Conservation (phyloP, 2,113 vertebrate species). For the Glaucidium brasilianum region DNA sequence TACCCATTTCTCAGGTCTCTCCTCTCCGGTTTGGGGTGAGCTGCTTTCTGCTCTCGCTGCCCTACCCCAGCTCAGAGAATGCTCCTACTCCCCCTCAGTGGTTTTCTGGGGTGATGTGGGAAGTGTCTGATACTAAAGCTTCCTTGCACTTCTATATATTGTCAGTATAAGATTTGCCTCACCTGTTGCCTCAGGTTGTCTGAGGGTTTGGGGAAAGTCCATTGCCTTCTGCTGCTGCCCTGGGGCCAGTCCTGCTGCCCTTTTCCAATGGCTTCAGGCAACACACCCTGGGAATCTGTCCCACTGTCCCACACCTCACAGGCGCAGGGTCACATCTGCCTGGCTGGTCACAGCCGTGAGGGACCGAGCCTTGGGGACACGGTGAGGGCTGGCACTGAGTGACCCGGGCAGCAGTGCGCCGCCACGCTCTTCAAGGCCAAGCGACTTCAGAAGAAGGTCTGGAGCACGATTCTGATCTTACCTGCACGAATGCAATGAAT, state of each 20-base stretch:
- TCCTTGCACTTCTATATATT: background rate
- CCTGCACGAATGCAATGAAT: background rate
- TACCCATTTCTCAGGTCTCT: background rate
- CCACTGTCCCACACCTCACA: background rate
- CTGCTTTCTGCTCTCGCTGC: too few relatives aligned
- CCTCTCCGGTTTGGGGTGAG: accelerated
- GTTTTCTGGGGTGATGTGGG: background rate
- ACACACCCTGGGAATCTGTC: too few relatives aligned
- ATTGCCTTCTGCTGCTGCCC: background rate
- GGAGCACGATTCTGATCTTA: background rate
- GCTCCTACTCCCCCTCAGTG: background rate
- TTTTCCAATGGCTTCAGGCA: background rate
- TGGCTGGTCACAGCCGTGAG: background rate
- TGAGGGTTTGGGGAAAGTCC: background rate
- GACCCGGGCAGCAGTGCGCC: background rate
- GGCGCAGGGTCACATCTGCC: too few relatives aligned
- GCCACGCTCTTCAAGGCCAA: too few relatives aligned
- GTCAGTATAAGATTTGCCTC: background rate
- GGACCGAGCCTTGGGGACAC: accelerated
- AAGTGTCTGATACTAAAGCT: background rate
- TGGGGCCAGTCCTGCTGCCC: too few relatives aligned
- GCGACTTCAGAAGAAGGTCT: background rate
- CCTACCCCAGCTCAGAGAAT: background rate
- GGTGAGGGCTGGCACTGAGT: accelerated
- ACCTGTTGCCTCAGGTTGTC: accelerated